These are phyloP conservation scores for Rana temporaria DNA, from an alignment of 2,113 vertebrate species.

Conservation along the genomic window DNA sequence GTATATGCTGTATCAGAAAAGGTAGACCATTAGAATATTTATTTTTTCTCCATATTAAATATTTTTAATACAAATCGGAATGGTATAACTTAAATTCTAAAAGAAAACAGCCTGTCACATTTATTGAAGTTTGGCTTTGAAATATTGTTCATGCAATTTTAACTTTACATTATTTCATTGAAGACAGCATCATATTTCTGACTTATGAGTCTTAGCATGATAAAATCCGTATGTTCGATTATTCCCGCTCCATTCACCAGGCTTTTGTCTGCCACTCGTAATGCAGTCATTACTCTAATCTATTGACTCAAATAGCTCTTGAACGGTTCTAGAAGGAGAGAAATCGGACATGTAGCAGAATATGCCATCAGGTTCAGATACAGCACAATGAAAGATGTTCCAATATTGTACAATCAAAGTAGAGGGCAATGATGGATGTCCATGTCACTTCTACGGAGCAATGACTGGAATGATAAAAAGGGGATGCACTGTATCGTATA, in stretches of 20 bases:
- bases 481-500: too few relatives aligned
- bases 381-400: slow-evolving; percentile 9
- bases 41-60: too few relatives aligned
- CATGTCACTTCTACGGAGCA: neutral
- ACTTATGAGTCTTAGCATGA: slow-evolving; percentile 6
- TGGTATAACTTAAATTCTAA: neutral
- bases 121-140: slow-evolving; percentile 10
- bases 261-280: slow-evolving; percentile 6
- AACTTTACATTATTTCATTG: slow-evolving; percentile 4
- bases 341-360: slow-evolving; percentile 12
- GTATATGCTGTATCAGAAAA: too few relatives aligned
- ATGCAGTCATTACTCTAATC: slow-evolving; percentile 7
- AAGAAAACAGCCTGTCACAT: slow-evolving; percentile 7
- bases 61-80: neutral
- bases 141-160: neutral
- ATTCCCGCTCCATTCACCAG: neutral
- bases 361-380: neutral
- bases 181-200: neutral
- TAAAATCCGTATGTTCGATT: neutral
- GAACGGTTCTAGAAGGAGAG: neutral
- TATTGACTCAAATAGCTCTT: neutral
- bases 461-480: slow-evolving; percentile 11
- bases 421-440: slow-evolving; percentile 15
- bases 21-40: too few relatives aligned
- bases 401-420: slow-evolving; percentile 21